Evolutionary conservation across 2,888 invertebrate genomes (phyloP).

Genomic region (Abscondita cerata): DNA sequence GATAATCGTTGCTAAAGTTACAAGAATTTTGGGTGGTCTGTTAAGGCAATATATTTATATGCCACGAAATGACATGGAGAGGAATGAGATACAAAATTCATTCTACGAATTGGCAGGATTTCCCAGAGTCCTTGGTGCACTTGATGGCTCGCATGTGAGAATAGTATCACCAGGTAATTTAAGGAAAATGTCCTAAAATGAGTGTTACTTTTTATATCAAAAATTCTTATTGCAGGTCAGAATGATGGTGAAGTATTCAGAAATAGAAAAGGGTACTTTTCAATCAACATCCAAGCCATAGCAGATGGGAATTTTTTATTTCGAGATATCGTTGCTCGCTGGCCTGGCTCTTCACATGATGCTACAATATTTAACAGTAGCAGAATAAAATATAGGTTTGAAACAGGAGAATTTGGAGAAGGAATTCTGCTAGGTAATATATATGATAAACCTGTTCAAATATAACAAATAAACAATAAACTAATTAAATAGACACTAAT

Average conservation of each 20-base stretch:
- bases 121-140: neutral
- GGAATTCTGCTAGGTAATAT: neutral
- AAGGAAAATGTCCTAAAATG: neutral
- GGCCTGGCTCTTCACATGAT: neutral
- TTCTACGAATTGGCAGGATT: neutral
- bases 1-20: too few species aligned
- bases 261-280: neutral
- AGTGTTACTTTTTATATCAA: neutral
- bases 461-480: too few species aligned
- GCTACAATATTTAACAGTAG: neutral
- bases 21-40: neutral
- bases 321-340: neutral
- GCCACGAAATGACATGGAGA: neutral
- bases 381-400: too few species aligned
- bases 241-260: neutral
- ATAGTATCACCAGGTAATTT: constrained; percentile 10
- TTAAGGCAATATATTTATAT: neutral
- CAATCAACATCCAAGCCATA: neutral
- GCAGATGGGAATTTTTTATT: neutral
- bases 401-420: neutral
- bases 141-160: neutral
- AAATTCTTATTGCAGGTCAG: neutral
- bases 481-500: too few species aligned
- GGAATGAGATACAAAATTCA: constrained; percentile 2
- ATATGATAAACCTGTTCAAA: too few species aligned